These are phyloP conservation scores for Drosophila anceps DNA, from an alignment of 2,888 invertebrate species.

Conservation along the genomic window DNA sequence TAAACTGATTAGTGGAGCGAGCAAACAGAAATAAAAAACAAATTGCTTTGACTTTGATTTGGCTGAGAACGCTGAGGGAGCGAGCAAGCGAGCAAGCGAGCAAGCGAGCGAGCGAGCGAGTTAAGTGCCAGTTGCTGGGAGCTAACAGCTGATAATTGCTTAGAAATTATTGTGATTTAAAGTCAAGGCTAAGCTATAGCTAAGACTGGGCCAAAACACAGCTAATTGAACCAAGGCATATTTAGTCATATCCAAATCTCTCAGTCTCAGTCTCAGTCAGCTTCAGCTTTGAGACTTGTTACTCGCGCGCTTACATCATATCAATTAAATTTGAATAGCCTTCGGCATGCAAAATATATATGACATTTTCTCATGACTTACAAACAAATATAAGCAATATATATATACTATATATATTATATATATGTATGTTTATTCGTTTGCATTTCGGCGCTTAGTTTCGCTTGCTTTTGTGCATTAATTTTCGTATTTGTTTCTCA, in stretches of 20 bases:
- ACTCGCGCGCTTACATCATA: slow-evolving; percentile 47
- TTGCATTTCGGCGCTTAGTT: slow-evolving; percentile 45
- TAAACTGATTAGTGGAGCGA: slow-evolving; percentile 40
- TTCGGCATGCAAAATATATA: slow-evolving; percentile 39
- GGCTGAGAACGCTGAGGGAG: slow-evolving; percentile 13
- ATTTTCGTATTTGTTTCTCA: slow-evolving; percentile 47
- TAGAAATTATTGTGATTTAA: slow-evolving; percentile 10
- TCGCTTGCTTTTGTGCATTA: slow-evolving; percentile 25
- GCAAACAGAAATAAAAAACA: slow-evolving; percentile 23
- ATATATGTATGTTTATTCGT: slow-evolving; percentile 28
- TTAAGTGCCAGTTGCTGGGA: slow-evolving; percentile 3
- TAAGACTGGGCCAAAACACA: not conserved
- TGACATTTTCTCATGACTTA: slow-evolving; percentile 40
- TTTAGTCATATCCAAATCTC: not conserved
- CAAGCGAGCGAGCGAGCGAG: too few relatives aligned
- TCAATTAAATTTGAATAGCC: slow-evolving; percentile 36
- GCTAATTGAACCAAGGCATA: not conserved
- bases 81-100: too few relatives aligned
- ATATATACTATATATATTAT: slow-evolving; percentile 1
- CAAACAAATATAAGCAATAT: slow-evolving; percentile 4
- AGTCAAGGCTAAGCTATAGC: slow-evolving; percentile 29
- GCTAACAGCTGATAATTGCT: slow-evolving; percentile 24
- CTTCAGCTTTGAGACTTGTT: slow-evolving; percentile 27
- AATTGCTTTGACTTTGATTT: slow-evolving; percentile 54
- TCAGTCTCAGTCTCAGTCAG: not conserved